These are phyloP conservation scores for Melanaphis sacchari DNA, from an alignment of 1,140 invertebrate species.

Conservation along the genomic window DNA sequence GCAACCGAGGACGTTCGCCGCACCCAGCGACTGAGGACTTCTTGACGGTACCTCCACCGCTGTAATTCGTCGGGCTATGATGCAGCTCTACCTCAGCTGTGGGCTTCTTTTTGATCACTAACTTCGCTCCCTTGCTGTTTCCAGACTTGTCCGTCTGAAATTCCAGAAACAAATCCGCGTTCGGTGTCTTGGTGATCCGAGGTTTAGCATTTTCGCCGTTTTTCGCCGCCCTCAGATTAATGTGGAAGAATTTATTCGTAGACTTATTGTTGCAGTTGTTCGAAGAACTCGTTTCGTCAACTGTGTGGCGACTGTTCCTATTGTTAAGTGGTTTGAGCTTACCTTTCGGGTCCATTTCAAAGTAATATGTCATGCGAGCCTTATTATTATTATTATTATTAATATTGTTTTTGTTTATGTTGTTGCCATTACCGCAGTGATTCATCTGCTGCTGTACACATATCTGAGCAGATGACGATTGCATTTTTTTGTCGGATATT, in stretches of 20 bases:
- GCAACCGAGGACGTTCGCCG: conserved; percentile 58
- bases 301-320: neutral
- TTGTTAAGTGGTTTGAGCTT: conserved; percentile 35
- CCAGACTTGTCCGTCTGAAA: conserved; percentile 26
- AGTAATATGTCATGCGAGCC: conserved; percentile 29
- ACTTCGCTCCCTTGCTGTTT: neutral
- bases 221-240: neutral
- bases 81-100: neutral
- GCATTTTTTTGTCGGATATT: neutral
- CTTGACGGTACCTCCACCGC: neutral
- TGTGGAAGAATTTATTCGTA: conserved; percentile 20
- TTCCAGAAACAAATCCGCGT: conserved; percentile 37
- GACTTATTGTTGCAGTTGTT: neutral
- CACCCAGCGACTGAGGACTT: neutral
- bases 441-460: neutral
- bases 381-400: neutral
- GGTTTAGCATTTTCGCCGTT: neutral
- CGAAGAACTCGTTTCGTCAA: neutral
- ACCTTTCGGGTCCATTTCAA: conserved; percentile 35
- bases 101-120: conserved; percentile 42
- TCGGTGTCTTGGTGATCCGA: neutral
- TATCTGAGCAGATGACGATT: neutral
- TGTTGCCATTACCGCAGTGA: neutral
- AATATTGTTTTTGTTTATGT: neutral
- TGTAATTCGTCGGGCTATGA: neutral